Conservation (phyloP, 2,888 invertebrate genomes). For the Stegana nigrithorax region DNA sequence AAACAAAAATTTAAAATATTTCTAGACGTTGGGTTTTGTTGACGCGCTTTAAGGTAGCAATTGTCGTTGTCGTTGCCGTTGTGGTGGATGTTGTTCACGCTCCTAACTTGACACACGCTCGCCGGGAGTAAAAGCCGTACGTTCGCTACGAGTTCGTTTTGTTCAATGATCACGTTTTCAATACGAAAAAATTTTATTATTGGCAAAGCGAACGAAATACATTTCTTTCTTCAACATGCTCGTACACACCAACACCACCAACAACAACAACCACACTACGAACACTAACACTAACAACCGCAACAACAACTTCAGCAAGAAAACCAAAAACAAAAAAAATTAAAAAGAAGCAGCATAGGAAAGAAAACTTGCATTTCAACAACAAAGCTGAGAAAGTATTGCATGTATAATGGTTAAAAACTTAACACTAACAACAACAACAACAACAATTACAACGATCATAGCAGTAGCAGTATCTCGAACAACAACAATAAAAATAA, state of each 20-base stretch:
- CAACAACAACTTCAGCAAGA: neutral
- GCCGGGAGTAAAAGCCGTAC: slow-evolving; percentile 39
- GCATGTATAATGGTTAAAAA: too few relatives aligned
- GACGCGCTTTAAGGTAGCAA: too few relatives aligned
- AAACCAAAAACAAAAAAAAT: too few relatives aligned
- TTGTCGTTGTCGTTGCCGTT: too few relatives aligned
- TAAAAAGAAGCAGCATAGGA: neutral
- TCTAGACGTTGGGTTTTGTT: too few relatives aligned
- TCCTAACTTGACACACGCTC: slow-evolving; percentile 24
- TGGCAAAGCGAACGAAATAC: neutral
- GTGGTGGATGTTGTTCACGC: too few relatives aligned
- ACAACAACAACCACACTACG: neutral
- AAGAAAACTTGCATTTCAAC: neutral
- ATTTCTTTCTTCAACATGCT: slow-evolving; percentile 54
- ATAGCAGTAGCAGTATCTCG: too few relatives aligned
- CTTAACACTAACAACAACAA: too few relatives aligned
- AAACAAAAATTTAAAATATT: too few relatives aligned
- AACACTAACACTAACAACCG: neutral
- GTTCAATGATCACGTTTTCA: slow-evolving; percentile 50
- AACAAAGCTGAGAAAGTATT: neutral
- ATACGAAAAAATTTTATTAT: neutral
- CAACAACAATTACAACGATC: too few relatives aligned
- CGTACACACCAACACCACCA: slow-evolving; percentile 16
- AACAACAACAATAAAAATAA: too few relatives aligned
- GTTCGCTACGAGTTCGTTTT: slow-evolving; percentile 53